Evolutionary conservation across 2,113 vertebrate genomes (phyloP).

Genomic region (Chlorodrepanis virens): DNA sequence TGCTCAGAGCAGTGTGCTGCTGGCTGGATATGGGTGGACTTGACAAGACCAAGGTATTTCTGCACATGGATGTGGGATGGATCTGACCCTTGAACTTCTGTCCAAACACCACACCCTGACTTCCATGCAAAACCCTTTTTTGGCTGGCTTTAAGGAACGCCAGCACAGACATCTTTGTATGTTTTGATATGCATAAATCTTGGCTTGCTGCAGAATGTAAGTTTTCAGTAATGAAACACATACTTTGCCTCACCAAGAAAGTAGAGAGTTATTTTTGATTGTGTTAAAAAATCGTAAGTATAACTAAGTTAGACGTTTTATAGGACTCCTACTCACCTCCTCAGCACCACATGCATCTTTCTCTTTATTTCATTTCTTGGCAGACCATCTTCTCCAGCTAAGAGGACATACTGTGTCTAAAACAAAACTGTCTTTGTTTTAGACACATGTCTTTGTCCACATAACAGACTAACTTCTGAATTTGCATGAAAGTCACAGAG

Average conservation of each 20-base stretch:
- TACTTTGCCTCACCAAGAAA: neutral
- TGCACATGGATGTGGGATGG: neutral
- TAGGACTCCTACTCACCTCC: constrained; percentile 57
- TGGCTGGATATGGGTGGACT: accelerated
- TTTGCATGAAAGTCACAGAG: neutral
- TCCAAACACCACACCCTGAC: neutral
- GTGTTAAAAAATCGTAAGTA: neutral
- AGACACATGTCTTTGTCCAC: neutral
- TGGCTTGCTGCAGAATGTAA: neutral
- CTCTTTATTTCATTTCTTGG: constrained; percentile 34
- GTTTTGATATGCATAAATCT: neutral
- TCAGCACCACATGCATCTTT: neutral
- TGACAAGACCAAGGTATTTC: neutral
- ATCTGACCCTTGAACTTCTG: neutral
- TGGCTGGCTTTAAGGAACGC: neutral
- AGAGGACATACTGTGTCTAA: constrained; percentile 14
- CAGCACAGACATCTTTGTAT: neutral
- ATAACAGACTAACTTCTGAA: neutral
- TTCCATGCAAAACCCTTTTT: neutral
- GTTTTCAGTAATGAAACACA: neutral
- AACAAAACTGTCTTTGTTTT: constrained; percentile 1
- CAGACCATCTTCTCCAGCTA: constrained; percentile 1
- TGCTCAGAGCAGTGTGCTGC: neutral
- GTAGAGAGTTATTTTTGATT: neutral
- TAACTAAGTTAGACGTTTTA: neutral